Evolutionary conservation across 2,888 invertebrate genomes (phyloP).

Genomic region (Clunio marinus): DNA sequence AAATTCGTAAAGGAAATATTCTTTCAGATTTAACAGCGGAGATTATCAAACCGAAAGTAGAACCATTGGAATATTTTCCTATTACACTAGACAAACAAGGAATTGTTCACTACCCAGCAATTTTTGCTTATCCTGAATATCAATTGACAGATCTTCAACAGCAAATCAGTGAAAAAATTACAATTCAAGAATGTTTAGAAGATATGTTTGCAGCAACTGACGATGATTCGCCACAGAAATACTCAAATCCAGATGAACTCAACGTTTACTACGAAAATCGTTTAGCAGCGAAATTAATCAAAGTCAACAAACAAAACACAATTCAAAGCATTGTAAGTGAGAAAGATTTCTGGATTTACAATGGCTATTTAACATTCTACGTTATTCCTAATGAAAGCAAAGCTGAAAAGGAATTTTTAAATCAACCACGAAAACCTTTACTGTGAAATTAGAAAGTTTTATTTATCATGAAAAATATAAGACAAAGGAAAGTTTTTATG

Average conservation of each 20-base stretch:
- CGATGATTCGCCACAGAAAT: constrained; percentile 68
- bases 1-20: constrained; percentile 53
- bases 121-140: constrained; percentile 85
- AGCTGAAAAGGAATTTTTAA: constrained; percentile 47
- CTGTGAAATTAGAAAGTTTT: neutral
- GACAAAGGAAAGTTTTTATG: neutral
- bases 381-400: constrained; percentile 47
- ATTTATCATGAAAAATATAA: neutral
- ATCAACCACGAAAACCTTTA: constrained; percentile 45
- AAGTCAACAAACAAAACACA: constrained; percentile 56
- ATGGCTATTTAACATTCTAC: constrained; percentile 49
- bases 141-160: constrained; percentile 82
- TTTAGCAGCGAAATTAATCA: constrained; percentile 57
- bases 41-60: constrained; percentile 60
- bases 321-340: constrained; percentile 59
- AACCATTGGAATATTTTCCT: constrained; percentile 60
- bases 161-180: constrained; percentile 70
- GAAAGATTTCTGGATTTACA: constrained; percentile 50
- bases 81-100: constrained; percentile 59
- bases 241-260: constrained; percentile 55
- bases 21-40: constrained; percentile 49
- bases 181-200: constrained; percentile 59
- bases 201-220: constrained; percentile 64
- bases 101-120: constrained; percentile 77
- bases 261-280: constrained; percentile 71